These are phyloP conservation scores for Cabera pusaria DNA, from an alignment of 2,888 invertebrate genomes.

Conservation along the genomic window DNA sequence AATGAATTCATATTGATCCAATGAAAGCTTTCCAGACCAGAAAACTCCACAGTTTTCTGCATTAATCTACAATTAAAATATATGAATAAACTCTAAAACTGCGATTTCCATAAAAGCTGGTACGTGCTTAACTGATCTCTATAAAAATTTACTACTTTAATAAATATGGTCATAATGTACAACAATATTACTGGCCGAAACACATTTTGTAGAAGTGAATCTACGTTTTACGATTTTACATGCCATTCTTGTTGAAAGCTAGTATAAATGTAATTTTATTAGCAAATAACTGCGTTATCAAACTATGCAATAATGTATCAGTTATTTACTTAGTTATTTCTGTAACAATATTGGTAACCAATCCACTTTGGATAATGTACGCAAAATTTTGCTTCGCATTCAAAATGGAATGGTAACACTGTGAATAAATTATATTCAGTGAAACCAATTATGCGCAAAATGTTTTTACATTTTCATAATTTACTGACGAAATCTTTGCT, in stretches of 20 bases:
- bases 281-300: slow-evolving; percentile 45
- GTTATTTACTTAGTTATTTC: slow-evolving; percentile 36
- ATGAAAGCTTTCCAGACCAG: slow-evolving; percentile 15
- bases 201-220: slow-evolving; percentile 41
- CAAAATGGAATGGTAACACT: slow-evolving; percentile 8
- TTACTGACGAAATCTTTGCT: no score
- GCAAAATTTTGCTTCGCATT: slow-evolving; percentile 12
- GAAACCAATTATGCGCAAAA: slow-evolving; percentile 10
- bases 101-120: slow-evolving; percentile 20
- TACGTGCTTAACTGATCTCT: slow-evolving; percentile 22
- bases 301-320: slow-evolving; percentile 37
- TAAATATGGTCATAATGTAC: slow-evolving; percentile 25
- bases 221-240: slow-evolving; percentile 40
- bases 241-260: slow-evolving; percentile 36
- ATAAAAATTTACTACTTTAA: slow-evolving; percentile 29
- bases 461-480: slow-evolving; percentile 6
- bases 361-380: no score
- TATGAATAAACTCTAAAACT: slow-evolving; percentile 27
- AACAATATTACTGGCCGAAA: slow-evolving; percentile 39
- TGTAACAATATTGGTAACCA: no score
- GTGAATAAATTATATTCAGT: slow-evolving; percentile 12
- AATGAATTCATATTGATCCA: slow-evolving; percentile 23
- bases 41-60: no score
- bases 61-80: slow-evolving; percentile 28
- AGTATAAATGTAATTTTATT: slow-evolving; percentile 46